Conservation (phyloP, 2,113 vertebrate species). For the Lota lota region DNA sequence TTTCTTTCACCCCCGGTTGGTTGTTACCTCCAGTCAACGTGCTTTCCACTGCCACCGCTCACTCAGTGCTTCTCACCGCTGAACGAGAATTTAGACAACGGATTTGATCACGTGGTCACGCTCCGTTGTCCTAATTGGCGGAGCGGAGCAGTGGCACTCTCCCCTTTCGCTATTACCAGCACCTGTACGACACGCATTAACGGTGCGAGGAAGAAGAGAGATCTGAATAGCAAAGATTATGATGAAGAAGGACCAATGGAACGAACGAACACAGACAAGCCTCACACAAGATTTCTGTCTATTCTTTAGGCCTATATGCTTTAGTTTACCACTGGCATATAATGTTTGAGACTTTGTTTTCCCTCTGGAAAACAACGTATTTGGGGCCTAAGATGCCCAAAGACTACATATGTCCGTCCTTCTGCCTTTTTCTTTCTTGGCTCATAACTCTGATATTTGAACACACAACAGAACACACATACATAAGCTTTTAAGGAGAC, state of each 20-base stretch:
- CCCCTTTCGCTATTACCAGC: conserved; percentile 31
- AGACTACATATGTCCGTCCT: too few relatives aligned
- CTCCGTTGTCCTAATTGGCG: conserved; percentile 65
- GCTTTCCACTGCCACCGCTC: conserved; percentile 46
- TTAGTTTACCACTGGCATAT: too few relatives aligned
- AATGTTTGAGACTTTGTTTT: too few relatives aligned
- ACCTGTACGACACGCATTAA: conserved; percentile 52
- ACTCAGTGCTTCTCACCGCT: conserved; percentile 42
- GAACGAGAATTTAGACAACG: conserved; percentile 62
- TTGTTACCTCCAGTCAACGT: conserved; percentile 48
- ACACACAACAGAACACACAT: not conserved
- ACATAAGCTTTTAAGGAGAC: not conserved
- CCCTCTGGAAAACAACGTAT: too few relatives aligned
- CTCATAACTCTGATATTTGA: too few relatives aligned
- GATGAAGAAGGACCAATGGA: not conserved
- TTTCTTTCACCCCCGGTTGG: conserved; percentile 24
- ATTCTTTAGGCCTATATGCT: too few relatives aligned
- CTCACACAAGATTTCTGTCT: too few relatives aligned
- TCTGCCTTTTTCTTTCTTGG: too few relatives aligned
- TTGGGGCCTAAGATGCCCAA: too few relatives aligned
- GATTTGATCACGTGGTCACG: conserved; percentile 70
- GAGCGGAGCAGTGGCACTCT: conserved; percentile 19
- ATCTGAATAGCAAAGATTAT: not conserved
- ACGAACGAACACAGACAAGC: too few relatives aligned
- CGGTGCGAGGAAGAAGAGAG: not conserved